Conservation (phyloP, 2,113 vertebrate species). For the Percina caprodes region DNA sequence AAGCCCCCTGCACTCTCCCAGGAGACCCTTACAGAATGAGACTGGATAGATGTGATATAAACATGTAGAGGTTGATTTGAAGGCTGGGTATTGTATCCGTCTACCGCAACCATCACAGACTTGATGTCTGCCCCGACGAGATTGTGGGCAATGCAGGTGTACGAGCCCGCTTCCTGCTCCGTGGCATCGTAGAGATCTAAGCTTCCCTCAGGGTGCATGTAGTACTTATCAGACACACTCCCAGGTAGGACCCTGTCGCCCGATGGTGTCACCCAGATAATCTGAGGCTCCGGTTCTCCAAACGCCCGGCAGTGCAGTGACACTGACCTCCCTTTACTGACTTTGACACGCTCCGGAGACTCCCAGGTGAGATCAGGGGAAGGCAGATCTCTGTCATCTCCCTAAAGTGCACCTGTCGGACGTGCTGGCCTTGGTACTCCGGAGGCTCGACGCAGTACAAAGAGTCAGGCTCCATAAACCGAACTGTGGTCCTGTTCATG, state of each 20-base stretch:
- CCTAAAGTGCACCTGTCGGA: slow-evolving; percentile 92
- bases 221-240: slow-evolving; percentile 87
- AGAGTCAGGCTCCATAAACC: slow-evolving; percentile 95
- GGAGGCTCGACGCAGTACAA: slow-evolving; percentile 93
- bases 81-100: slow-evolving; percentile 85
- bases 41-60: slow-evolving; percentile 86
- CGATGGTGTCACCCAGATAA: slow-evolving; percentile 94
- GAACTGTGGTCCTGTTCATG: slow-evolving; percentile 91
- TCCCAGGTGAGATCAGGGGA: slow-evolving; percentile 92
- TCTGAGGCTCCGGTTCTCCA: slow-evolving; percentile 94
- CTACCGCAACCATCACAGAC: slow-evolving; percentile 89
- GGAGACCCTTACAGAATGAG: slow-evolving; percentile 90
- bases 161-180: slow-evolving; percentile 88
- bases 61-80: slow-evolving; percentile 84
- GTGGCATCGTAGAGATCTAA: slow-evolving; percentile 89
- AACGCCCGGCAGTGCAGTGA: slow-evolving; percentile 94
- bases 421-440: slow-evolving; percentile 92
- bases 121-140: slow-evolving; percentile 93
- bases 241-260: slow-evolving; percentile 90
- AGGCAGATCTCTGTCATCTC: slow-evolving; percentile 98
- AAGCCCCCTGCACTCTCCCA: slow-evolving; percentile 90
- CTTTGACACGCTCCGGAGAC: slow-evolving; percentile 85
- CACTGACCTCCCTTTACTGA: slow-evolving; percentile 84
- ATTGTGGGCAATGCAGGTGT: slow-evolving; percentile 95
- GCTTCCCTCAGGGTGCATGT: slow-evolving; percentile 92